Evolutionary conservation across 2,797 vertebrate species (phyloP), one percentile per base, ranked within the genome.

Genomic region (Helostoma temminkii): DNA sequence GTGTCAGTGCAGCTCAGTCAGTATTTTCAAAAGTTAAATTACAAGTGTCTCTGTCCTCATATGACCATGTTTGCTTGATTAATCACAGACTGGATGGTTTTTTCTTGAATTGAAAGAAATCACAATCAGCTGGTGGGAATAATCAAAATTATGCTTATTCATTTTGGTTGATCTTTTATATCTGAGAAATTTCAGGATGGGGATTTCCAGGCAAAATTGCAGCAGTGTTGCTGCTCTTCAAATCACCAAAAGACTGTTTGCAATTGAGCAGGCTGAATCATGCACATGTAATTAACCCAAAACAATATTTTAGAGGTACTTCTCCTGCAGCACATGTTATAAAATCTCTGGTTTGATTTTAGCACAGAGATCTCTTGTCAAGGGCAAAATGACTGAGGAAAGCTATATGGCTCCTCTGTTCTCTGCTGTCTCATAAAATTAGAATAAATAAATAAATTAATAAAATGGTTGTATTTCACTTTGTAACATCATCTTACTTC

Each of bases 401-500:
- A 28, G 66, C 52, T 34, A 59, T 69, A 76, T 2, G 41, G 10
- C 32, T 47, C 24, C 39, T 73, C 67, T 52, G 39, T 60, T 67
- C 64, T 74, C 37, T 24, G 42, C 53, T 15, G 42, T 65, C 39
- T 59, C n/a, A 58, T 57, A 34, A 64, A 76, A 76, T 52, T n/a
- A n/a, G n/a, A n/a, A n/a, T n/a, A n/a, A 65, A 64, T 59, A 49
- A 49, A 63, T 58, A 66, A 43, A 47, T 25, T n/a, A n/a, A n/a
- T n/a, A n/a, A n/a, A 55, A 54, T 57, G 24, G 56, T 58, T 69
- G 36, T 52, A 41, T 80, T 79, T 84, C 71, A 62, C 52, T 45
- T 21, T 72, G 68, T 82, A 80, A 72, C 63, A 68, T 78, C 68
- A 86, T 71, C 60, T 73, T 55, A 57, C 53, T 25, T 63, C 63